A percentile compares a stretch with the other conserved stretches of the same genome.
These are phyloP conservation scores for Ondatra zibethicus DNA, from an alignment of 2,113 vertebrate genomes.

Conservation along the genomic window DNA sequence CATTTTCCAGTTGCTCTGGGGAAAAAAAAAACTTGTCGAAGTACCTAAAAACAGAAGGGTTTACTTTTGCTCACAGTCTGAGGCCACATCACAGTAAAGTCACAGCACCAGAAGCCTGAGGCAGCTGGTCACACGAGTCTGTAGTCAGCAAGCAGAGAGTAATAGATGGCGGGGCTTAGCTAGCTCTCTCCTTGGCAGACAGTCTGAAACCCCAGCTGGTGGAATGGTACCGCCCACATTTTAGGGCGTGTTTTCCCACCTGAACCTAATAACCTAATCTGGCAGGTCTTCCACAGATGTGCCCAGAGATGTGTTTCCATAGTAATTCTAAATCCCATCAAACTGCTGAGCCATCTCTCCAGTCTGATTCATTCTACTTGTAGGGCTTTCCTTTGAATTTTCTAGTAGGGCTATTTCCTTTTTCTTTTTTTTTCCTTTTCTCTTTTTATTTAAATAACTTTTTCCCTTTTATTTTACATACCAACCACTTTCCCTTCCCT, in stretches of 20 bases:
- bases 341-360: no score
- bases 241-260: not conserved
- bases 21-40: not conserved
- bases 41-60: not conserved
- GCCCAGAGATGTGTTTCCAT: not conserved
- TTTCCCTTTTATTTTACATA: no score
- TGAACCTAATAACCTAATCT: no score
- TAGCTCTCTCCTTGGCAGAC: not conserved
- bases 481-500: no score
- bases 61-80: no score
- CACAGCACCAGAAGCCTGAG: not conserved
- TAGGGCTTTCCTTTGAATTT: not conserved
- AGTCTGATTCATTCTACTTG: not conserved
- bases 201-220: not conserved
- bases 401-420: not conserved
- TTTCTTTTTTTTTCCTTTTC: not conserved
- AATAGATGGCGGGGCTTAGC: accelerated
- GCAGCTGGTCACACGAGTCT: not conserved
- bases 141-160: not conserved
- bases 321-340: not conserved
- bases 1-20: not conserved
- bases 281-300: no score
- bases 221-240: not conserved
- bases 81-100: not conserved
- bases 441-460: no score